Evolutionary conservation across 2,113 vertebrate genomes (phyloP).

Genomic region (Aegypius monachus): DNA sequence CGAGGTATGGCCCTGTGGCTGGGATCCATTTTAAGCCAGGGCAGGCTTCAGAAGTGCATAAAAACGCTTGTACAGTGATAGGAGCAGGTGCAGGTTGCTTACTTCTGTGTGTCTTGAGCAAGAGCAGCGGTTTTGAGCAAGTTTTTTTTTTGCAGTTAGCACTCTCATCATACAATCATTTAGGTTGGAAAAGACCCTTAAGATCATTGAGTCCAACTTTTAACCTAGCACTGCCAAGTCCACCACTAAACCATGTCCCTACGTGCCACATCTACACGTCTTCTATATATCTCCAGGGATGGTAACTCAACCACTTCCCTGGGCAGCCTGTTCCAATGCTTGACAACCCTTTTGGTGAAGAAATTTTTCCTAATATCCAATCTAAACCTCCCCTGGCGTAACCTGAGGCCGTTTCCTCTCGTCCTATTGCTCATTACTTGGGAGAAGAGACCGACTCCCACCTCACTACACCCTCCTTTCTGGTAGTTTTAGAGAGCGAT

Average conservation of each 20-base stretch:
- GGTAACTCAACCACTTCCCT: not conserved
- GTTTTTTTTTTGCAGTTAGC: not conserved
- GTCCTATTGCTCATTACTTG: too few relatives aligned
- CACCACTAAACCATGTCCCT: not conserved
- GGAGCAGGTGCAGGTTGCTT: not conserved
- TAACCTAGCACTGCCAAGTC: not conserved
- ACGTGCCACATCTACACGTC: too few relatives aligned
- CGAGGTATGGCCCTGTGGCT: rapidly evolving
- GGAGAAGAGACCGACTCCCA: too few relatives aligned
- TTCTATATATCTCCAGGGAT: too few relatives aligned
- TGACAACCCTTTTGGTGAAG: too few relatives aligned
- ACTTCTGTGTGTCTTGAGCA: not conserved
- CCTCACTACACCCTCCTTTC: too few relatives aligned
- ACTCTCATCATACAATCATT: not conserved
- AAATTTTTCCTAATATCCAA: too few relatives aligned
- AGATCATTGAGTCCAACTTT: not conserved
- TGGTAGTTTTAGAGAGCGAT: too few relatives aligned
- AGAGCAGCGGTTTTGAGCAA: not conserved
- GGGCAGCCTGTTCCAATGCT: not conserved
- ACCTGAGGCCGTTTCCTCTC: too few relatives aligned
- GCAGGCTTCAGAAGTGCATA: not conserved
- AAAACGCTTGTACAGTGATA: not conserved
- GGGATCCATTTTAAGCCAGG: not conserved
- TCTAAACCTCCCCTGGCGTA: too few relatives aligned
- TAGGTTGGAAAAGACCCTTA: not conserved